These are phyloP conservation scores for Odobenus rosmarus DNA, from an alignment of 2,113 vertebrate species.

Conservation along the genomic window DNA sequence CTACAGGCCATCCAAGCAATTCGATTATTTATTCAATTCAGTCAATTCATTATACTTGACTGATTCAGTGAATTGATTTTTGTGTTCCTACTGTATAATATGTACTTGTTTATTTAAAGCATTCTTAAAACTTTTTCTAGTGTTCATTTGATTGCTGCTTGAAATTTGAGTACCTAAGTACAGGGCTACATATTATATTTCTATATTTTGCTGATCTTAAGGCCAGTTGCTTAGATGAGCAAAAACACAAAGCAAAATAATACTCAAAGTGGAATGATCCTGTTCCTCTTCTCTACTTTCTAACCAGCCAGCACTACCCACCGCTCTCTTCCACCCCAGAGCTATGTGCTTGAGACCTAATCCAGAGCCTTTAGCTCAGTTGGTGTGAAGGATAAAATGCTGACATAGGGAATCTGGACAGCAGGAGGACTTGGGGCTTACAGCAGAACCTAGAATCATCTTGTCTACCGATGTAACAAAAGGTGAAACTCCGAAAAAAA, in stretches of 20 bases:
- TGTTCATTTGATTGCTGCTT: background rate
- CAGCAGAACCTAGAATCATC: background rate
- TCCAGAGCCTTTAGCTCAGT: background rate
- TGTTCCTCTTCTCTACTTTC: background rate
- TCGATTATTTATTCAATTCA: slow-evolving; percentile 8
- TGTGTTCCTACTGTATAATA: background rate
- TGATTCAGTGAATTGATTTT: slow-evolving; percentile 1
- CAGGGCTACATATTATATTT: background rate
- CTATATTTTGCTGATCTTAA: background rate
- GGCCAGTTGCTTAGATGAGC: slow-evolving; percentile 19
- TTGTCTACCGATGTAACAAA: background rate
- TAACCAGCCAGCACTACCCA: background rate
- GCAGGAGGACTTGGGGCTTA: background rate
- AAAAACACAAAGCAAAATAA: slow-evolving; percentile 23
- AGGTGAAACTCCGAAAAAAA: background rate
- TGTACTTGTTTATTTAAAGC: slow-evolving; percentile 14
- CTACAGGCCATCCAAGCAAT: background rate
- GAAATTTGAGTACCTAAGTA: background rate
- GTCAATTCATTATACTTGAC: background rate
- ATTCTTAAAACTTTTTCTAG: slow-evolving; percentile 5
- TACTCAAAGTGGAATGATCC: background rate
- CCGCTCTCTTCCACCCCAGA: background rate
- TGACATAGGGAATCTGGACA: background rate
- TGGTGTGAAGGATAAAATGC: background rate
- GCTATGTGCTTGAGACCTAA: background rate